Percentiles rank a stretch among this genome's conserved stretches.
Conservation (phyloP, 1,140 invertebrate species). For the Onthophagus taurus region DNA sequence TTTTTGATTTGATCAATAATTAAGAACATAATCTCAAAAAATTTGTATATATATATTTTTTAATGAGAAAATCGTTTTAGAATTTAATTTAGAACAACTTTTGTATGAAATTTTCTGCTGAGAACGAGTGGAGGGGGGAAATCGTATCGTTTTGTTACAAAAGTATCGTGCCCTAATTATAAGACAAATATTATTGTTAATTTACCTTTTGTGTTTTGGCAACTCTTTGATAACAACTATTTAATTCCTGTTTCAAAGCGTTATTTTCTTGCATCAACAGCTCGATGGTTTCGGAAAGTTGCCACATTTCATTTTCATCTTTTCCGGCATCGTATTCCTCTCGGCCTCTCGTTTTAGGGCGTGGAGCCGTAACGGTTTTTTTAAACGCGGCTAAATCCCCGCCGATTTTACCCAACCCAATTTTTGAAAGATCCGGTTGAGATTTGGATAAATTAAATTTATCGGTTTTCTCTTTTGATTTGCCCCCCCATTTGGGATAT, state of each 20-base stretch:
- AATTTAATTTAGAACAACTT: too few species aligned
- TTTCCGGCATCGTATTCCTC: constrained; percentile 48
- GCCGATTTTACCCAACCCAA: constrained; percentile 26
- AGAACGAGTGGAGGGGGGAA: too few species aligned
- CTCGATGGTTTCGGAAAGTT: constrained; percentile 69
- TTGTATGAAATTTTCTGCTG: too few species aligned
- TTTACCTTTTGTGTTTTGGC: constrained; percentile 77
- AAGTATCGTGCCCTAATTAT: too few species aligned
- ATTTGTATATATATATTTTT: too few species aligned
- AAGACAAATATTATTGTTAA: too few species aligned
- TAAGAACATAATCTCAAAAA: too few species aligned
- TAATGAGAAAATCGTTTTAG: too few species aligned
- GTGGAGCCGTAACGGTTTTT: constrained; percentile 33
- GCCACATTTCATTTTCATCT: constrained; percentile 46
- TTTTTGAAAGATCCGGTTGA: constrained; percentile 56
- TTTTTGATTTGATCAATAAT: too few species aligned
- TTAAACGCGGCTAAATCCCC: constrained; percentile 26
- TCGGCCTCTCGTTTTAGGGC: constrained; percentile 50
- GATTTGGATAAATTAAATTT: constrained; percentile 57
- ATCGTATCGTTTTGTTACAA: too few species aligned
- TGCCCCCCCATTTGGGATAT: constrained; percentile 32
- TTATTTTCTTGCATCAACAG: constrained; percentile 78
- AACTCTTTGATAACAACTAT: constrained; percentile 71
- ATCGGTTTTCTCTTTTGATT: constrained; percentile 22
- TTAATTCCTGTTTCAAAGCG: constrained; percentile 69